A percentile compares a stretch with the other conserved stretches of the same genome.
phyloP scores from a whole-genome alignment of 2,888 invertebrate species.

The Priocnemis perturbator region DNA sequence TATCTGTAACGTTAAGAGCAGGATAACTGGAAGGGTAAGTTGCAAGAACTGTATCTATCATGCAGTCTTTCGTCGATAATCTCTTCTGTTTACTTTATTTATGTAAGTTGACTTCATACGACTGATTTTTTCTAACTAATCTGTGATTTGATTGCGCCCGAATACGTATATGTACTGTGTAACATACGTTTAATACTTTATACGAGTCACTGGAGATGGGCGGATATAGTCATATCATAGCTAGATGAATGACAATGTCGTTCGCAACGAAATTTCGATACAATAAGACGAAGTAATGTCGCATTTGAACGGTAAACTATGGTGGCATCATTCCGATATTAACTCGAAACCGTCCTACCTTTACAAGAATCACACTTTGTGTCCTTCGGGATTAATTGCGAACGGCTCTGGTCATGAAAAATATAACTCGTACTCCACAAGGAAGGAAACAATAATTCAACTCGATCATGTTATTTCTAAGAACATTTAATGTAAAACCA shows the following conservation, averaged over 20 bases:
- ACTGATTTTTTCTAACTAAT: constrained; percentile 59
- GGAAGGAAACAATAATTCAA: constrained; percentile 57
- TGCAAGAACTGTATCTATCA: not conserved
- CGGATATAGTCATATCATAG: constrained; percentile 74
- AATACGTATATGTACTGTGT: constrained; percentile 52
- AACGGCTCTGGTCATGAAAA: constrained; percentile 58
- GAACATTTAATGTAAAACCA: constrained; percentile 63
- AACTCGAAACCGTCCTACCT: constrained; percentile 49
- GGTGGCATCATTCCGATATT: constrained; percentile 34
- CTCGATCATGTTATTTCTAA: constrained; percentile 61
- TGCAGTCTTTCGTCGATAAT: not conserved
- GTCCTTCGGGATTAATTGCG: constrained; percentile 55
- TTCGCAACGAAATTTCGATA: constrained; percentile 61
- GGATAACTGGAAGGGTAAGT: not conserved
- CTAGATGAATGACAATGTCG: constrained; percentile 59
- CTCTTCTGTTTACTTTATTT: constrained; percentile 46
- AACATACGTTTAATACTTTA: constrained; percentile 49
- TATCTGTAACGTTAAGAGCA: constrained; percentile 3
- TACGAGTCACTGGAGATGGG: constrained; percentile 65
- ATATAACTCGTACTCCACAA: constrained; percentile 60
- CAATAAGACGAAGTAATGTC: constrained; percentile 24
- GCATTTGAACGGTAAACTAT: constrained; percentile 23
- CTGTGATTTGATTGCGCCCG: constrained; percentile 67
- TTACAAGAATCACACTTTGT: constrained; percentile 26
- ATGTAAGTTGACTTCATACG: constrained; percentile 57